Evolutionary conservation across 2,113 vertebrate species (phyloP), one percentile per base, ranked within the genome.

Genomic region (Bubalus kerabau): DNA sequence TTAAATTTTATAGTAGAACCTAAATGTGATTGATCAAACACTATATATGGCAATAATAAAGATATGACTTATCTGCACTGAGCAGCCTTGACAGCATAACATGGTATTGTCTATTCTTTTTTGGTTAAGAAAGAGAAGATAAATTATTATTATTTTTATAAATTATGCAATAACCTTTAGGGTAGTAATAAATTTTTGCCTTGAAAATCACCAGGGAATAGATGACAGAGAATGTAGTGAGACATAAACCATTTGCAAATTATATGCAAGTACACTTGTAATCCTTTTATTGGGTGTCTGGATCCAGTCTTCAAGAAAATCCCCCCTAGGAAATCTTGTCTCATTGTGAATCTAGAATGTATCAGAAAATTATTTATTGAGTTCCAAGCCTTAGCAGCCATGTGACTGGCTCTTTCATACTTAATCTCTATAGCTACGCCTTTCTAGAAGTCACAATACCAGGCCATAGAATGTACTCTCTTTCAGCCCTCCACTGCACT

Each of bases 71-170:
- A 91, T 94, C 95, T 94, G 30, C 24, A 4, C 56, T 89, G 43
- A 95, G 71, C 6, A 89, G 82, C 67, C 82, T 96, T 95, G 59
- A 95, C 60, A 93, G 78, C 6, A 0, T 95, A 94, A 95, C 80
- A 24, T 93, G 90, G 67, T 88, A 81, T 57, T 95, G 67, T 90
- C 91, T 96, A 28, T 97, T 71, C 85, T 96, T 86, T 95, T 62
- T 85, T 93, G 90, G 86, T 92, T 92, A 94, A 95, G 59, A 85
- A 97, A 86, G 81, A 93, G 40, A 94, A 97, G 88, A 95, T 93
- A 97, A 83, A 93, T 83, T 96, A 97, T 96, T 97, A 97, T 93
- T 96, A 90, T 95, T 98, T 98, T 96, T 96, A 96, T 98, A 97
- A 98, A 95, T 97, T 96, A 97, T 96, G 30, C 71, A 93, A 87